Conservation (phyloP, 2,888 invertebrate species). For the Rhabditoides inermis region DNA sequence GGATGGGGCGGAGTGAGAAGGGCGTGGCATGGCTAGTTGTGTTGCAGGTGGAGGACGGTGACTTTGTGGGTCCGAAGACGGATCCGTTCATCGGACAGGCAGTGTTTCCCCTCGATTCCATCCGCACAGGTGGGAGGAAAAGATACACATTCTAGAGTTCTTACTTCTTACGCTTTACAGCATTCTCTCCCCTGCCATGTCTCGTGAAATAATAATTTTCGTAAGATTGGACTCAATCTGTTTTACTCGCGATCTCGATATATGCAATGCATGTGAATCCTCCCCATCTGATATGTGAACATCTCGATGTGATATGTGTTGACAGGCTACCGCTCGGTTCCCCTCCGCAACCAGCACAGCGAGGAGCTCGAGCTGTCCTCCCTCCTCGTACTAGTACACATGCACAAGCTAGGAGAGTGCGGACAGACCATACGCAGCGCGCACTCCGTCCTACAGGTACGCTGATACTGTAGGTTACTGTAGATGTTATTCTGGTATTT, state of each 20-base stretch:
- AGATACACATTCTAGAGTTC: too few relatives aligned
- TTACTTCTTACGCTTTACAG: too few relatives aligned
- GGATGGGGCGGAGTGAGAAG: neutral
- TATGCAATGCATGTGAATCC: too few relatives aligned
- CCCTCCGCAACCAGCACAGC: slow-evolving; percentile 77
- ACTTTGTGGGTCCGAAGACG: slow-evolving; percentile 80
- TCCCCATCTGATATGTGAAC: too few relatives aligned
- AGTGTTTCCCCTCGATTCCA: slow-evolving; percentile 69
- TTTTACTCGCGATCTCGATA: too few relatives aligned
- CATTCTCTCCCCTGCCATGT: too few relatives aligned
- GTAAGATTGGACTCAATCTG: too few relatives aligned
- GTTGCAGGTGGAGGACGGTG: slow-evolving; percentile 67
- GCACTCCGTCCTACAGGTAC: slow-evolving; percentile 7
- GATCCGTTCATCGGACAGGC: slow-evolving; percentile 90
- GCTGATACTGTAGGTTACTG: neutral
- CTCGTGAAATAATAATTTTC: too few relatives aligned
- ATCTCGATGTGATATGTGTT: too few relatives aligned
- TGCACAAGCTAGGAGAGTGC: slow-evolving; percentile 45
- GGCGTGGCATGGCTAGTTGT: neutral
- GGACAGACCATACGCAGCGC: neutral
- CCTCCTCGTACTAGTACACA: slow-evolving; percentile 72
- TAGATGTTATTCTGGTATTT: neutral
- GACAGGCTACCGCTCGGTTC: slow-evolving; percentile 78
- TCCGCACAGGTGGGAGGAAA: slow-evolving; percentile 29
- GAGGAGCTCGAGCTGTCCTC: slow-evolving; percentile 86